Evolutionary conservation across 2,888 invertebrate species (phyloP).

Genomic region (Athetis lepigone): DNA sequence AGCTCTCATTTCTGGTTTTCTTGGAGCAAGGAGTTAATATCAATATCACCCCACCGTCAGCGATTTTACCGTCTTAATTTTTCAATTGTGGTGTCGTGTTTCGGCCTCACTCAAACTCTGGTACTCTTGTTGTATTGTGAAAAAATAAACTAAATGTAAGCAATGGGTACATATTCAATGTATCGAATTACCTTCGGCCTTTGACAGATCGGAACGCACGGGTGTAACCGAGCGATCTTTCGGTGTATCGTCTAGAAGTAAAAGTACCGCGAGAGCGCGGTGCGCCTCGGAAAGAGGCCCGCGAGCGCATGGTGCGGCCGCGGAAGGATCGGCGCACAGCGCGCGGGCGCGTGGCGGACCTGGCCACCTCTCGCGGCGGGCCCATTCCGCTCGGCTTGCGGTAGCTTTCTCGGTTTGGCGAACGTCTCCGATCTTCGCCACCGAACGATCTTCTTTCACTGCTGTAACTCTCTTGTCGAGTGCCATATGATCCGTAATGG

Average conservation of each 20-base stretch:
- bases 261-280: slow-evolving; percentile 89
- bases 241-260: slow-evolving; percentile 81
- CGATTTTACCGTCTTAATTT: slow-evolving; percentile 38
- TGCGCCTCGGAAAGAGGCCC: slow-evolving; percentile 89
- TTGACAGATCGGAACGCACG: slow-evolving; percentile 87
- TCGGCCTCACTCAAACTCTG: slow-evolving; percentile 43
- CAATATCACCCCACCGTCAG: slow-evolving; percentile 32
- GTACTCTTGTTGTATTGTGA: slow-evolving; percentile 43
- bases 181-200: slow-evolving; percentile 87
- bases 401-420: slow-evolving; percentile 87
- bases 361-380: slow-evolving; percentile 85
- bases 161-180: slow-evolving; percentile 72
- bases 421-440: slow-evolving; percentile 90
- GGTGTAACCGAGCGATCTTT: slow-evolving; percentile 83
- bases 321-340: slow-evolving; percentile 90
- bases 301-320: slow-evolving; percentile 89
- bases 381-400: slow-evolving; percentile 88
- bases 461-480: slow-evolving; percentile 90
- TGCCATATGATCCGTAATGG: slow-evolving; percentile 89
- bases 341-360: slow-evolving; percentile 85
- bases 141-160: slow-evolving; percentile 66
- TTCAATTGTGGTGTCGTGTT: slow-evolving; percentile 37
- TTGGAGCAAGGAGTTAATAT: slow-evolving; percentile 40
- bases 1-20: slow-evolving; percentile 37
- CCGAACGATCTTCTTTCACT: slow-evolving; percentile 87